Evolutionary conservation across 2,888 invertebrate genomes (phyloP), one percentile per base, ranked within the genome.

Genomic region (Vannuccia rotundouncinata): DNA sequence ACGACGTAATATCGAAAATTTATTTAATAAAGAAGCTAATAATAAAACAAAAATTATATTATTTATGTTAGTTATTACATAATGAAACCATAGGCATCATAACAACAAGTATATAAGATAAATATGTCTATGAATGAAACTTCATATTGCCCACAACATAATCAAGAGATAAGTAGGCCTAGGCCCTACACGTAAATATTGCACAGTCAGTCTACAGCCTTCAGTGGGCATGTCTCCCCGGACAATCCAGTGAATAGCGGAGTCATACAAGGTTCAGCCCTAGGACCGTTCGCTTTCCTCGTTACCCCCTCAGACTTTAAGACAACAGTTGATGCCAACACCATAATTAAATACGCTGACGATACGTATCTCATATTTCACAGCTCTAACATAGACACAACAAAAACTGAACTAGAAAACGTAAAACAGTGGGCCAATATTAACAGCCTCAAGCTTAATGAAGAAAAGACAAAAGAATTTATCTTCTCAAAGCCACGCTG

Each of bases 211-310:
- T 29, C 29, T n/a, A 75, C 75, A 2, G 29, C 31, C n/a, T 75
- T 75, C 75, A 29, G 28, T 13, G 75, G 31, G 2, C 29, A 75
- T 5, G 5, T 75, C 29, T 75, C 31, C 29, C 29, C 31, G 29
- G 75, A 75, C 10, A 75, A 29, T 29, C 29, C 75, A 28, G 31
- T 75, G 5, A 75, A 75, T 27, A 5, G 29, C 75, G 75, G 75
- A 75, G 75, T 75, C 2, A 75, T 75, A 29, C 75, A 75, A 75
- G 75, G 29, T 28, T 75, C 73, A 73, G 73, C 27, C 73, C 73
- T 73, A 73, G 73, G 73, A 25, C 73, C 73, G n/a, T 22, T 73
- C 27, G 73, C 73, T 5, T 73, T 73, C 27, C 22, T 27, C 27
- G 73, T 73, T 73, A n/a, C 73, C 73, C 2, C 73, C 27, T 73